Base-by-base conservation (phyloP, 1,140 invertebrate species). In the Scaptomyza pallida region DNA sequence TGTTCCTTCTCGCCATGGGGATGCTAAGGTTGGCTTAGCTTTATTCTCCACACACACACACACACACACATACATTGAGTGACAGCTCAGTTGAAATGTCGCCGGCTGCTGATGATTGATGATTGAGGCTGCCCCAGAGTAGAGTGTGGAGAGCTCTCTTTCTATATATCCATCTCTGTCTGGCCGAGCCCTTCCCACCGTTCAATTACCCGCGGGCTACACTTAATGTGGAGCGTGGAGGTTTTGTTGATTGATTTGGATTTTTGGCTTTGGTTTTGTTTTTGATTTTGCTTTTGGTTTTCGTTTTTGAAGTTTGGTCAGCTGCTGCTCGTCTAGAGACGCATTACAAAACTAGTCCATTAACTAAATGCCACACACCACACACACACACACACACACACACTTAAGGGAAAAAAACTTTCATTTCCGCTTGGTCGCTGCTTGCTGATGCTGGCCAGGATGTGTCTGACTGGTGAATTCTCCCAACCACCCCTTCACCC, bases 301-400 rank as follows among this genome's bases (percentile, higher is more conserved):
- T 33, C 48, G 56, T 33, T 37, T 57, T 72, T 45, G 40, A 17
- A 30, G n/a, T 67, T 59, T 41, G 17, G 63, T 43, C 47, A 40
- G 10, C 33, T 16, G 47, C 23, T 12, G 9, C 21, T 15, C 45
- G 45, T 26, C 48, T 17, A 16, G 30, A 21, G 16, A 54, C 8
- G 13, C 26, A 35, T 48, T 63, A 81, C 73, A 62, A 71, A 88
- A 78, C 70, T 78, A 86, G 73, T 88, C 74, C 81, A 86, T 88
- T 86, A 78, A 72, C 72, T 80, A 79, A 85, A 79, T 79, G 61
- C 44, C 45, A 17, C 37, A 45, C 26, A 50, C 44, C 45, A 17
- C 37, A 45, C 26, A 50, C 43, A 48, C 19, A 37, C 15, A 13
- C 16, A 41, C 13, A 51, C 16, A 63, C 60, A 44, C 48, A 74